phyloP scores from a whole-genome alignment of 2,113 vertebrate genomes.

The Ictalurus furcatus region DNA sequence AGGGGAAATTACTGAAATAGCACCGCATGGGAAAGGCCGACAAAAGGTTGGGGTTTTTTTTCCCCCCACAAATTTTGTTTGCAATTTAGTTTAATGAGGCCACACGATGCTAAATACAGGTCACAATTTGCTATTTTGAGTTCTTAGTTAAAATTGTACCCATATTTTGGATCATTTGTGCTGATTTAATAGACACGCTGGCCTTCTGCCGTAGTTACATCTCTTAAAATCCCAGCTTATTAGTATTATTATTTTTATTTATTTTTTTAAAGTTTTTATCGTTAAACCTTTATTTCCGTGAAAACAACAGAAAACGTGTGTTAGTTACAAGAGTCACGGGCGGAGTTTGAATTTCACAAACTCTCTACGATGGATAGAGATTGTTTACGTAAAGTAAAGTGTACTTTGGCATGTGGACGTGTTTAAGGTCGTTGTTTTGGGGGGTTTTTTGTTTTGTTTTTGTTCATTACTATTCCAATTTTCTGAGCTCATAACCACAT shows the following conservation, averaged over 20 bases:
- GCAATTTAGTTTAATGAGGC: slow-evolving; percentile 1
- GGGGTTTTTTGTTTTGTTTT: too few species aligned
- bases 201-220: neutral
- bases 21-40: neutral
- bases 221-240: neutral
- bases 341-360: neutral
- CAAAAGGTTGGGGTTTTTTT: neutral
- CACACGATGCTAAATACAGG: neutral
- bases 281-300: neutral
- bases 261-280: neutral
- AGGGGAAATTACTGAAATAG: neutral
- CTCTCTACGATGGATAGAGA: neutral
- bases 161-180: neutral
- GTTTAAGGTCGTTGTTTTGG: neutral
- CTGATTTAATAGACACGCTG: neutral
- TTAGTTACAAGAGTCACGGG: neutral
- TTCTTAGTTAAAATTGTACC: neutral
- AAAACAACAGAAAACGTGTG: neutral
- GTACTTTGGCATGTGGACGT: neutral
- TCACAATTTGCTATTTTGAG: neutral
- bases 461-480: neutral
- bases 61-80: neutral
- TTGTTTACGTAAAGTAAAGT: neutral
- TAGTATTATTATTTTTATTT: neutral
- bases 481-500: neutral